Evolutionary conservation across 2,113 vertebrate genomes (phyloP).

Genomic region (Nymphicus hollandicus): DNA sequence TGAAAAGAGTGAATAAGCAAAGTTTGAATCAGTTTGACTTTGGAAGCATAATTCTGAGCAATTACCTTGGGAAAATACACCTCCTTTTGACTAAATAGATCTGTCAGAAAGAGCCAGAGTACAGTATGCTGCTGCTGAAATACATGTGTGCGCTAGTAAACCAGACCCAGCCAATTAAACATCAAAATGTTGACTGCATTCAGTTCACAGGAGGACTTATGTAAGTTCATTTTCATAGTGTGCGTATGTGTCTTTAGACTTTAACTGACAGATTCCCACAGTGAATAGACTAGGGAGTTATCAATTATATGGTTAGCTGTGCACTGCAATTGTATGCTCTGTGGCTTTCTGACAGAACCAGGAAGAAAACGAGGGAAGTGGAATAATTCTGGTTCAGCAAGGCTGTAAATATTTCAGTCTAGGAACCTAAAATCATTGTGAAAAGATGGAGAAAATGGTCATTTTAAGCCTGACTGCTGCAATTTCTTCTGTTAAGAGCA

Average conservation of each 20-base stretch:
- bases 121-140: not conserved
- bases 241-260: slow-evolving; percentile 74
- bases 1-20: slow-evolving; percentile 69
- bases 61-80: slow-evolving; percentile 68
- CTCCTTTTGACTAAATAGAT: slow-evolving; percentile 75
- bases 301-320: slow-evolving; percentile 82
- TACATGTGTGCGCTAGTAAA: slow-evolving; percentile 65
- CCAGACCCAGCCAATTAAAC: slow-evolving; percentile 78
- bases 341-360: slow-evolving; percentile 75
- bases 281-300: slow-evolving; percentile 76
- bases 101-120: slow-evolving; percentile 68
- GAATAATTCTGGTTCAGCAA: slow-evolving; percentile 72
- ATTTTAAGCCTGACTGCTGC: slow-evolving; percentile 7
- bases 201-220: slow-evolving; percentile 69
- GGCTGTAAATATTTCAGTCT: slow-evolving; percentile 68
- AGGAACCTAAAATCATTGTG: slow-evolving; percentile 8
- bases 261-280: slow-evolving; percentile 77
- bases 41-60: slow-evolving; percentile 74
- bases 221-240: slow-evolving; percentile 79
- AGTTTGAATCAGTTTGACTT: slow-evolving; percentile 75
- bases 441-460: slow-evolving; percentile 36
- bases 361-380: slow-evolving; percentile 61
- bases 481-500: not conserved
- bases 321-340: slow-evolving; percentile 69
- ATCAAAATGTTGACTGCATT: slow-evolving; percentile 73